Base-by-base conservation (phyloP, 2,113 vertebrate species). In the Bufo gargarizans region DNA sequence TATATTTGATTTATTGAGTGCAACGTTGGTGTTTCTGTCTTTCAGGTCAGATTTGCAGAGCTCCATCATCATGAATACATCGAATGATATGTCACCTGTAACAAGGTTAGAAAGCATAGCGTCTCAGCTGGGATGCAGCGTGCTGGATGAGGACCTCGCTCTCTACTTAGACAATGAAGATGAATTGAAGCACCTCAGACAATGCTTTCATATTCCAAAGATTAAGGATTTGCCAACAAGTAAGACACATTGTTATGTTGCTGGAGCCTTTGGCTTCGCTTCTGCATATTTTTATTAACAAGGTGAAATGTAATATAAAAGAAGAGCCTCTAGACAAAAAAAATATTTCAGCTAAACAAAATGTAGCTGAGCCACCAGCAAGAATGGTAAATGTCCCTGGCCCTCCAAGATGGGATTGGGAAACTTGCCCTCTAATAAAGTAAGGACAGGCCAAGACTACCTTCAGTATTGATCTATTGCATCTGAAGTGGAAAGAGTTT, bases 201-300 rank as follows among this genome's bases (percentile, higher is more conserved):
- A 95, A 3, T 77, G 93, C 58, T 99, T 99, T 91, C 90, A 89
- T 22, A 81, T 99, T 43, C 97, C 98, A 0, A 97, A 95, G 95
- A 91, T 95, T 20, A 93, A 93, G 56, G 95, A 99, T 86, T 91
- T 99, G 50, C 96, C 97, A 89, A 90, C 91, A 65, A 94, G 98
- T 99, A 91, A 97, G 97, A 91, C 80, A 11, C 13, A 20, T 83
- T 17, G 13, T 84, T 84, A 69, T 71, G 22, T 84, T 71, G 8
- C 55, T 9, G n/a, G 50, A 55, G 19, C 33, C n/a, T 84, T 83
- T 83, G 81, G 81, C 81, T 83, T 83, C 19, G 5, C 16, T 67
- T 67, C 61, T 69, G 65, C 47, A 81, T 69, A 12, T 67, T 84
- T 84, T 71, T 84, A 16, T 69, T 53, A 47, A 67, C 63, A 22